These are phyloP conservation scores for Zosterops japonicus DNA, from an alignment of 2,113 vertebrate species.

Conservation along the genomic window DNA sequence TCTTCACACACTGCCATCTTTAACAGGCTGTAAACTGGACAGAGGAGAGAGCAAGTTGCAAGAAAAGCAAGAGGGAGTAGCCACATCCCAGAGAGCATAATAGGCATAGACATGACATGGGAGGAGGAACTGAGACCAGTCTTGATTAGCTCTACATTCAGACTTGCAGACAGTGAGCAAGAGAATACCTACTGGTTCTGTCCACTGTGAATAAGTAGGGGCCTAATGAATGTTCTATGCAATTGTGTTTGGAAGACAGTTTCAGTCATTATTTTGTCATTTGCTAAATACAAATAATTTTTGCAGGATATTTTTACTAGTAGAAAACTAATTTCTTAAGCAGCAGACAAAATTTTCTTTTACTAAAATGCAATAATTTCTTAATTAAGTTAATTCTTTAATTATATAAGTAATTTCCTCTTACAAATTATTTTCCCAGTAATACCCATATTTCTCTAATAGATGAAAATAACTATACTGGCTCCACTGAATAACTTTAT, in stretches of 20 bases:
- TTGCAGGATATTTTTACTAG: not conserved
- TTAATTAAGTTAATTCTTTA: not conserved
- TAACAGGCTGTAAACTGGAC: not conserved
- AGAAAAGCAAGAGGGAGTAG: not conserved
- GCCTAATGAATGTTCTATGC: not conserved
- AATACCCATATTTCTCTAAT: not conserved
- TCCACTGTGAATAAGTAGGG: not conserved
- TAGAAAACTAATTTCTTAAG: not conserved
- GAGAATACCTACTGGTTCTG: not conserved
- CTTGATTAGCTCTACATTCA: not conserved
- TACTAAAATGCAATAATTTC: not conserved
- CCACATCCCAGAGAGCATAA: not conserved
- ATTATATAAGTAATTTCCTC: not conserved
- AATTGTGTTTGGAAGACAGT: not conserved
- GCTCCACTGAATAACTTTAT: not conserved
- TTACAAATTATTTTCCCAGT: constrained; percentile 10
- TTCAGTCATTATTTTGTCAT: not conserved
- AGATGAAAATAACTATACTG: not conserved
- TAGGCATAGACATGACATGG: too few species aligned
- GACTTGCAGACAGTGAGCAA: not conserved
- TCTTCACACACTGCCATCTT: not conserved
- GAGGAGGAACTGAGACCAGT: not conserved
- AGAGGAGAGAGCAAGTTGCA: not conserved
- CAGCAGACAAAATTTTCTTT: not conserved
- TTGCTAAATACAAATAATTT: not conserved